phyloP scores from a whole-genome alignment of 2,888 invertebrate genomes.

The Agrilus biguttatus region DNA sequence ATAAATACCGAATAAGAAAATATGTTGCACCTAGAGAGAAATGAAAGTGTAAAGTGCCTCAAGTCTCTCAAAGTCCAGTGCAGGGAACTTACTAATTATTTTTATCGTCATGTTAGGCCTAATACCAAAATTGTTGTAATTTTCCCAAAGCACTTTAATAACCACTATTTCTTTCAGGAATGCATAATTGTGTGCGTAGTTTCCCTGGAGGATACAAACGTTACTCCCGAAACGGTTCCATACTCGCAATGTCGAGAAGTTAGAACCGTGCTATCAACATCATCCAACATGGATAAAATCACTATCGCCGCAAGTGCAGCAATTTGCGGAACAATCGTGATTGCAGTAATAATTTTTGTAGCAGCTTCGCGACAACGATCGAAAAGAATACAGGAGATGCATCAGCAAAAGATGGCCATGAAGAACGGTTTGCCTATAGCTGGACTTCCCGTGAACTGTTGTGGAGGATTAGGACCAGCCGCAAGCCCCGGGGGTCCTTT shows the following conservation, averaged over 20 bases:
- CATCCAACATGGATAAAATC: constrained; percentile 88
- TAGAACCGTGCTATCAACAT: constrained; percentile 66
- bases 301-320: constrained; percentile 88
- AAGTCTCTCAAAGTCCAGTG: too few relatives aligned
- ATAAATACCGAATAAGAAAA: too few relatives aligned
- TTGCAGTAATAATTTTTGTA: constrained; percentile 80
- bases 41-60: too few relatives aligned
- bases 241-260: constrained; percentile 81
- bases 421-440: constrained; percentile 53
- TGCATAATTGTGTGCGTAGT: constrained; percentile 89
- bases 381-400: constrained; percentile 57
- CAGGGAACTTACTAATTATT: too few relatives aligned
- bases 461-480: constrained; percentile 54
- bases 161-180: constrained; percentile 43
- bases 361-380: constrained; percentile 71
- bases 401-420: constrained; percentile 43
- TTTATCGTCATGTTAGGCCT: too few relatives aligned
- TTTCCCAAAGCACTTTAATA: background rate
- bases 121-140: too few relatives aligned
- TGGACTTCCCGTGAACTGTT: constrained; percentile 67
- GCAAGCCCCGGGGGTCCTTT: constrained; percentile 68
- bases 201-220: constrained; percentile 73
- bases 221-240: constrained; percentile 76
- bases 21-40: too few relatives aligned
- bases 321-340: constrained; percentile 82